Percentiles rank a stretch among this genome's conserved stretches.
Conservation (phyloP, 2,797 vertebrate species). For the Lithobates pipiens region DNA sequence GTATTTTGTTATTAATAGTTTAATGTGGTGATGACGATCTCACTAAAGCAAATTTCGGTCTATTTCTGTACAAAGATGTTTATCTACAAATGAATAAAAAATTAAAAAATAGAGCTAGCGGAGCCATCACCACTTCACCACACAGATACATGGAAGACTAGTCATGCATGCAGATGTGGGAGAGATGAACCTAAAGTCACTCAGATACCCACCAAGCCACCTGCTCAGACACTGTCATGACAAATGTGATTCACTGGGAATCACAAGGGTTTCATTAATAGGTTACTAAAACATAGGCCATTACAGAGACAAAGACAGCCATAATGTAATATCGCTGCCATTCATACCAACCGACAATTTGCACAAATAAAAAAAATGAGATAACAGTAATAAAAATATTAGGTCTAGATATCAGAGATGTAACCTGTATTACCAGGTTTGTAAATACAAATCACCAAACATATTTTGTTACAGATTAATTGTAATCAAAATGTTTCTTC, state of each 20-base stretch:
- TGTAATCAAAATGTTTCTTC: too few species aligned
- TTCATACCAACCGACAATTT: too few species aligned
- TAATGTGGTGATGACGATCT: not conserved
- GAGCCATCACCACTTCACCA: not conserved
- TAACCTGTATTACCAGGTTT: too few species aligned
- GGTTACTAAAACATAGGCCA: not conserved
- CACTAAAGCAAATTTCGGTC: not conserved
- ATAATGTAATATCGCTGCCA: too few species aligned
- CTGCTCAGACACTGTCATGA: not conserved
- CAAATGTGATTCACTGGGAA: not conserved
- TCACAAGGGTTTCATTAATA: not conserved
- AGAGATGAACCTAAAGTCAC: not conserved
- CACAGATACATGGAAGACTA: not conserved
- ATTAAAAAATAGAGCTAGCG: not conserved
- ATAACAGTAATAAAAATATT: too few species aligned
- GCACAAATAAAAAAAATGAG: too few species aligned
- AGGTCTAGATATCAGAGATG: too few species aligned
- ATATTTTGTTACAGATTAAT: too few species aligned
- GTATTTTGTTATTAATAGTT: too few species aligned
- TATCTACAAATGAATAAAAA: not conserved
- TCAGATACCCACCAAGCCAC: not conserved
- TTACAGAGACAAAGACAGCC: too few species aligned
- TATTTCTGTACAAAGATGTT: not conserved
- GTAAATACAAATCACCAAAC: too few species aligned
- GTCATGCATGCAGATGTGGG: slow-evolving; percentile 24